A percentile compares a stretch with the other conserved stretches of the same genome.
Conservation (phyloP, 2,888 invertebrate species). For the Hemithea aestivaria region DNA sequence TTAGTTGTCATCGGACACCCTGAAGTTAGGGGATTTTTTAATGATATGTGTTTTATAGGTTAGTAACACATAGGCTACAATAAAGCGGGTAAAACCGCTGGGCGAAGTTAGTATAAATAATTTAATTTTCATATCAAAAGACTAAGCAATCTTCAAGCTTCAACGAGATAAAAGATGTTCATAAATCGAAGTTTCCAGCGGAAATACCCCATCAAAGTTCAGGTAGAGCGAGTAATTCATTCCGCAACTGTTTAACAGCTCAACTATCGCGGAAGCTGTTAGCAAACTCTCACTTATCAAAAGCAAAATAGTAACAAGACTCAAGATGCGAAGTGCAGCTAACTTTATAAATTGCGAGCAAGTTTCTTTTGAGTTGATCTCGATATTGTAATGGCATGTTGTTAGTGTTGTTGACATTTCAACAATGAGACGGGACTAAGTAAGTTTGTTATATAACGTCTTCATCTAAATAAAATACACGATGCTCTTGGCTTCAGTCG, state of each 20-base stretch:
- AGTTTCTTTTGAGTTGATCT: slow-evolving; percentile 21
- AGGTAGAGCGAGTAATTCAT: slow-evolving; percentile 18
- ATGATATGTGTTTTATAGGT: too few species aligned
- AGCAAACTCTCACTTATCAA: slow-evolving; percentile 25
- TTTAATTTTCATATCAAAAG: too few species aligned
- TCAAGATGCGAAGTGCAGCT: slow-evolving; percentile 25
- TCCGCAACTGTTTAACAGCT: slow-evolving; percentile 19
- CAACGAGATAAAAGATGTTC: not conserved
- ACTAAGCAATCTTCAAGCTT: too few species aligned
- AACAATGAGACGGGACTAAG: too few species aligned
- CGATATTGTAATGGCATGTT: slow-evolving; percentile 20
- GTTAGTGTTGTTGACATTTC: too few species aligned
- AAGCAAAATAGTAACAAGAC: slow-evolving; percentile 27
- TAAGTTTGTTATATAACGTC: too few species aligned
- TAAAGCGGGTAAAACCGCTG: too few species aligned
- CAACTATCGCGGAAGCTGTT: slow-evolving; percentile 23
- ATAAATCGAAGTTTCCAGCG: slow-evolving; percentile 8
- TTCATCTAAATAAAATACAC: too few species aligned
- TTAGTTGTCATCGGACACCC: slow-evolving; percentile 9
- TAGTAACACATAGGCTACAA: too few species aligned
- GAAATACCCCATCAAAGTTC: slow-evolving; percentile 24
- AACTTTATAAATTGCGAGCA: slow-evolving; percentile 30
- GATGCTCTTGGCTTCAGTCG: too few species aligned
- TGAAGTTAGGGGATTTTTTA: too few species aligned
- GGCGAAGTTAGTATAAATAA: too few species aligned